phyloP scores from a whole-genome alignment of 1,140 invertebrate genomes.

The Temnothorax curvispinosus region DNA sequence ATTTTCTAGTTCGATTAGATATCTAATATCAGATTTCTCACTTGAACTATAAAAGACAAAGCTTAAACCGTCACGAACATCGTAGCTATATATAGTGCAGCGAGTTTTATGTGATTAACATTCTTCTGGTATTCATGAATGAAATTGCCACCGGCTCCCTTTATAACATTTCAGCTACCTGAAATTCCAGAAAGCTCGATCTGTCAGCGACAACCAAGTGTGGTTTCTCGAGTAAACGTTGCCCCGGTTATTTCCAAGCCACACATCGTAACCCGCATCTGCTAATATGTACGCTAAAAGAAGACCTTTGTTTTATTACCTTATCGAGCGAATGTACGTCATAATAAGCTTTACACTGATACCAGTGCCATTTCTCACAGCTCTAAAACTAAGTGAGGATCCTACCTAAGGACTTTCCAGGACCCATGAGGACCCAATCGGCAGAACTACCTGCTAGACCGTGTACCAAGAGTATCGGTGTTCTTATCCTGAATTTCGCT shows the following conservation, averaged over 20 bases:
- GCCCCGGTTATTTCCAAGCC: constrained; percentile 91
- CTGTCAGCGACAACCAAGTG: constrained; percentile 18
- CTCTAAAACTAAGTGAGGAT: constrained; percentile 39
- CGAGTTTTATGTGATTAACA: constrained; percentile 84
- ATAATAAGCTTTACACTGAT: neutral
- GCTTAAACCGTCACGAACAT: neutral
- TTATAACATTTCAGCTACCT: constrained; percentile 66
- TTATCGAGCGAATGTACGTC: constrained; percentile 59
- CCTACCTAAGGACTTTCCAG: constrained; percentile 88
- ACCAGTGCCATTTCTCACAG: neutral
- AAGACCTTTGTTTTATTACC: constrained; percentile 65
- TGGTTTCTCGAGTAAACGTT: constrained; percentile 87
- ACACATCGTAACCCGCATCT: constrained; percentile 90
- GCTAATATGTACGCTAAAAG: constrained; percentile 85
- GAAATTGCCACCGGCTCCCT: neutral
- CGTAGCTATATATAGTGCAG: constrained; percentile 61
- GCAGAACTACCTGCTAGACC: constrained; percentile 90
- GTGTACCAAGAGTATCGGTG: constrained; percentile 90
- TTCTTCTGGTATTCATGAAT: neutral
- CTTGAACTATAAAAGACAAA: neutral
- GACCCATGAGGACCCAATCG: constrained; percentile 90
- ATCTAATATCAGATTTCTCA: neutral
- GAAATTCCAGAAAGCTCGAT: constrained; percentile 75
- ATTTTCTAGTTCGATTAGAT: neutral
- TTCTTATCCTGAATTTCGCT: constrained; percentile 76